Evolutionary conservation across 2,113 vertebrate species (phyloP), one percentile per base, ranked within the genome.

Genomic region (Neogale vison): DNA sequence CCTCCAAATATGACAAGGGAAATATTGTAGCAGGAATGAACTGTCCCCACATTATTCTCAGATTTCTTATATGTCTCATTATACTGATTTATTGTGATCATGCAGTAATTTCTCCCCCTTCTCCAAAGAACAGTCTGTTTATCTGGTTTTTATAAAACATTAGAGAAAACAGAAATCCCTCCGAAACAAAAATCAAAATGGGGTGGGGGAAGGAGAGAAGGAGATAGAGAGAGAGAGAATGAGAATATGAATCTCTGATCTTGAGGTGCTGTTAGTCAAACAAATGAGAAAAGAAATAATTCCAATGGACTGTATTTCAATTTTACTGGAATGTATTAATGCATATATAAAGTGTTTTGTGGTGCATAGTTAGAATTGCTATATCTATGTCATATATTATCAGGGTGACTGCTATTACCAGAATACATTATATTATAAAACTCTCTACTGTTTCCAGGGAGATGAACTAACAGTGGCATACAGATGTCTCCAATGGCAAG

Each of bases 361-460:
- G 79, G 26, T 39, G 2, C 55, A 59, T 52, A 71, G 63, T 87
- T 95, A 93, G 86, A 97, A 90, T 59, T 59, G 34, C 47, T 93
- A 0, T 67, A 94, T 87, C 88, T 72, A 14, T 91, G 71, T 90
- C 79, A 61, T 86, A 79, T 26, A 59, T 84, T 57, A 71, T 67
- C 18, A 90, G 23, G 36, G 50, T 93, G 93, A 52, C 57, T 63
- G 76, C 47, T 63, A 39, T 82, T 94, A 92, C 23, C 67, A 77
- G 80, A 71, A 93, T 82, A 45, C 10, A 57, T 92, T 92, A 59
- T 80, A 50, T 81, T 77, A 86, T 79, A 76, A 96, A 81, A 20
- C 17, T 89, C 59, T 94, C 69, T 89, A 86, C 86, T 63, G 65
- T 97, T 98, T 97, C 90, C 90, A 82, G 96, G 93, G 69, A 96